A percentile compares a stretch with the other conserved stretches of the same genome.
These are phyloP conservation scores for Reticulitermes lucifugus DNA, from an alignment of 2,888 invertebrate species.

Conservation along the genomic window DNA sequence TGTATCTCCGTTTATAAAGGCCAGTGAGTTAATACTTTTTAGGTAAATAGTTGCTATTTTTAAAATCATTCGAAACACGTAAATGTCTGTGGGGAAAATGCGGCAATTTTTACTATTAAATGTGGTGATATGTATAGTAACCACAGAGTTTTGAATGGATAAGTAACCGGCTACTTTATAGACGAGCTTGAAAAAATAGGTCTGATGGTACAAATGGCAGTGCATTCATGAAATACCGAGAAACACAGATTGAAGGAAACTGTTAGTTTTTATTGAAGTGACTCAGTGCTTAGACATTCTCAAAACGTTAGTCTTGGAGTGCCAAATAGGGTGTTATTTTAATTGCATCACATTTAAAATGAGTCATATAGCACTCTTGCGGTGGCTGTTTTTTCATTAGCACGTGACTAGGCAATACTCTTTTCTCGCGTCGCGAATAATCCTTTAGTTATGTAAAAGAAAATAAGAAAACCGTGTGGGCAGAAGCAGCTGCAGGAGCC, in stretches of 20 bases:
- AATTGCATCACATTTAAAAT: not conserved
- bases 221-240: conserved; percentile 3
- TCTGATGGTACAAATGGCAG: not conserved
- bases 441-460: not conserved
- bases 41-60: no score
- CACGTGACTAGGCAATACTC: not conserved
- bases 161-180: not conserved
- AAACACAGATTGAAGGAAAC: not conserved
- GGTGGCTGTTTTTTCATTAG: not conserved
- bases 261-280: not conserved
- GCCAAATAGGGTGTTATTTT: no score
- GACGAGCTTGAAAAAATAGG: not conserved
- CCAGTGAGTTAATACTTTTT: no score
- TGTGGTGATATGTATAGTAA: no score
- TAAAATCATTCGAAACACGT: no score
- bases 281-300: conserved; percentile 3
- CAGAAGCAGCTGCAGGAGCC: not conserved
- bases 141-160: no score
- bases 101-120: no score
- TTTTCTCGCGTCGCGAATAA: not conserved
- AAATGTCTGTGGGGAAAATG: no score
- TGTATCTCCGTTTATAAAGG: no score
- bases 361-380: not conserved
- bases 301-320: not conserved
- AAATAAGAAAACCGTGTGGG: not conserved